Conservation (phyloP, 2,797 vertebrate genomes). For the Setipinna tenuifilis region DNA sequence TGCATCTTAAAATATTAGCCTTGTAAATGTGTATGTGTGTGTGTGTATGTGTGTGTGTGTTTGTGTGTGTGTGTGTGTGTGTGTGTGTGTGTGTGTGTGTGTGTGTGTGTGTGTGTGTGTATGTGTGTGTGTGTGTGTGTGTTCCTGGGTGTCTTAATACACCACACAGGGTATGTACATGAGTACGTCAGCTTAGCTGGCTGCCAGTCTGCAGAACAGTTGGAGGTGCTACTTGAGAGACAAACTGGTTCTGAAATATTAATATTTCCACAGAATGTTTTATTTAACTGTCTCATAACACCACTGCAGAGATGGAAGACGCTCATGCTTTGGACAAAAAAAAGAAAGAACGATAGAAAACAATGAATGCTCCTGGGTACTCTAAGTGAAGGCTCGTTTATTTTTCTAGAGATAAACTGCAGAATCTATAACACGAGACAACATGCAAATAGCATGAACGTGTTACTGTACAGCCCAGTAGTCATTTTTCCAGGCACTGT, state of each 20-base stretch:
- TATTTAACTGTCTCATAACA: constrained; percentile 56
- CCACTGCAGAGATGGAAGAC: constrained; percentile 48
- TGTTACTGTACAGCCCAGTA: background rate
- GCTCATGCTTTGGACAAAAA: constrained; percentile 56
- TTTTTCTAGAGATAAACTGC: constrained; percentile 37
- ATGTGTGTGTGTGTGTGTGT: too few species aligned
- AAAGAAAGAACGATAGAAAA: constrained; percentile 36
- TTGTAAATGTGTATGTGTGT: constrained; percentile 18
- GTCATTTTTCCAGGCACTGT: background rate
- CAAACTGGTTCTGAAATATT: constrained; percentile 48
- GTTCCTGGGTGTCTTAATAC: constrained; percentile 35
- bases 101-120: too few species aligned
- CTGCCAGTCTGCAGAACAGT: constrained; percentile 21
- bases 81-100: too few species aligned
- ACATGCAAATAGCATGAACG: constrained; percentile 1
- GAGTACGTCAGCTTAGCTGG: background rate
- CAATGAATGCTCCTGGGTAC: constrained; percentile 42
- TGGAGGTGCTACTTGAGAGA: constrained; percentile 30
- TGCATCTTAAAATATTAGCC: constrained; percentile 39
- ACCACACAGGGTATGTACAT: constrained; percentile 37
- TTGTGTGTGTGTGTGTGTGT: too few species aligned
- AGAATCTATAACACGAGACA: background rate
- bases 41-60: too few species aligned
- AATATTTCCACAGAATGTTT: constrained; percentile 57
- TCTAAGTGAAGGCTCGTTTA: constrained; percentile 50